Base-by-base conservation (phyloP, 2,113 vertebrate genomes). In the Lutjanus erythropterus region DNA sequence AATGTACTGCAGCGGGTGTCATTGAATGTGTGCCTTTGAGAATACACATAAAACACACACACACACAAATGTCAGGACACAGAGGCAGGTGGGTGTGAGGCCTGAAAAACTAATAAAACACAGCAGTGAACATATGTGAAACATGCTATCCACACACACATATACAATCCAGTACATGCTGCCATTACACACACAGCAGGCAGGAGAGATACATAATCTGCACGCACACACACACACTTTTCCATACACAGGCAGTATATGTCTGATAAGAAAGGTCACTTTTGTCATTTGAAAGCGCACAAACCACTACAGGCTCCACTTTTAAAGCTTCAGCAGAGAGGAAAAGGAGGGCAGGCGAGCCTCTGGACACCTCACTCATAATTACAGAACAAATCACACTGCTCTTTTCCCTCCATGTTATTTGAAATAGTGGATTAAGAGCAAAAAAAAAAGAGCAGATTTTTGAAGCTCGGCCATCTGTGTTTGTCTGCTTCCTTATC, bases 351-450 rank as follows among this genome's bases (percentile, higher is more conserved):
- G 35, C 75, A 88, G 56, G 64, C 27, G 4, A 33, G 62, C 58
- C 66, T 59, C 78, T 80, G 80, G 78, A 84, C 76, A 69, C 84
- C 77, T 73, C 74, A 53, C 72, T 85, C 70, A 59, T 90, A 89
- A 90, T 89, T 87, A 89, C 86, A 86, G 72, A 86, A 84, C 83
- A 88, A 85, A 89, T 84, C 83, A 83, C 76, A 72, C 73, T 75
- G 81, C 79, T 86, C 86, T 83, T 75, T 89, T 80, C 85, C 77
- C 84, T 84, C 56, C 55, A 23, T 84, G 83, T 85, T 78, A 87
- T 92, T 88, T 81, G 58, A 89, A 91, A 91, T 64, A 71, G 85
- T 86, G 89, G 92, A 92, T 93, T 92, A 88, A 87, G 85, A 79
- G 72, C 75, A 37, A 3, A 35, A 58, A 39, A 66, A 80, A 65